Evolutionary conservation across 2,888 invertebrate species (phyloP), one percentile per base, ranked within the genome.

Genomic region (Mactromeris polynyma): DNA sequence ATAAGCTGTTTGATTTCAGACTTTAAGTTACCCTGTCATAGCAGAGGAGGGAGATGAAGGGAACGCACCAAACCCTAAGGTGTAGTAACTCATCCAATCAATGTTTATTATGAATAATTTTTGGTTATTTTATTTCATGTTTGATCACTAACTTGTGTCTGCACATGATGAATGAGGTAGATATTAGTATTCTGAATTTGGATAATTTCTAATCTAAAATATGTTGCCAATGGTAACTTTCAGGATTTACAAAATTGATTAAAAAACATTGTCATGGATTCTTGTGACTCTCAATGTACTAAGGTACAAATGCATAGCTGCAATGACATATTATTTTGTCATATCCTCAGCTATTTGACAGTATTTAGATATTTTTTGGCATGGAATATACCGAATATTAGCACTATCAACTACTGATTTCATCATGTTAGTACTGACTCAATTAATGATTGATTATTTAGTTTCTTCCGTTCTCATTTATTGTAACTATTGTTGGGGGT

Each of bases 11-110:
- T 40, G 77, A 42, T 92, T 92, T 82, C 92, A 92, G 92, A 87
- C 87, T 38, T 91, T 92, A 88, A 83, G 89, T 79, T 92, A 91
- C 54, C 92, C 92, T 9, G 85, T 91, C n/a, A 92, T 92, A 31
- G 87, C 89, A 33, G 92, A 92, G 86, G 92, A 92, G 69, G 77
- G 83, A 14, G 89, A 89, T 78, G 90, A 88, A 58, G 90, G 82
- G 83, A 58, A 86, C 17, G 26, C 69, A 26, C 88, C 69, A 31
- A 89, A 86, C 77, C 80, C 88, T 33, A 92, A 92, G 92, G 92
- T 92, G 88, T 77, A 83, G 82, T 88, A 88, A 58, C n/a, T 79
- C 42, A 69, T 81, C 84, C 78, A 73, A 33, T 73, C 78, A 33
- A 33, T 73, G 36, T 73, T 36, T 11, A 19, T 33, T 36, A 73